Evolutionary conservation across 2,113 vertebrate genomes (phyloP), one percentile per base, ranked within the genome.

Genomic region (Phylloscopus whistleri): DNA sequence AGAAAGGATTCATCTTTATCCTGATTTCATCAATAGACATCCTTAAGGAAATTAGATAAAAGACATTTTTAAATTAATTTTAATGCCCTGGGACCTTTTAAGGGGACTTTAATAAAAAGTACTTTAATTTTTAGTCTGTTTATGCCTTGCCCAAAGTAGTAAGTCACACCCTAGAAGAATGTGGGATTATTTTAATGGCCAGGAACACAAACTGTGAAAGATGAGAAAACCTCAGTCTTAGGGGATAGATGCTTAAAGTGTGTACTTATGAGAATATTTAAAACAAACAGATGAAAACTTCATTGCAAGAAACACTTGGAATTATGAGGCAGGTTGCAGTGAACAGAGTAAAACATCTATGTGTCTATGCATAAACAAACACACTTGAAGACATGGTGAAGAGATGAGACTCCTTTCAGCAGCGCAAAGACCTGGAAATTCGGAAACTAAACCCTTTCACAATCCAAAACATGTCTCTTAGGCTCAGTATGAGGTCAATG

Each of bases 21-120:
- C 48, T 53, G 66, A 97, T 87, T 89, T 85, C 68, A 91, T 26
- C 35, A 33, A 46, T 83, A 95, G 46, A 78, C 9, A 35, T 95
- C 52, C 33, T 43, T 11, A 51, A 76, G 44, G n/a, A 97, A 96
- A 95, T n/a, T 23, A 68, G 26, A 49, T 41, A 18, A 72, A 83
- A 79, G 4, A 75, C 11, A 8, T 33, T 91, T 48, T 80, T 53
- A 94, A 96, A 93, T 9, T 72, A 6, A 20, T 83, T 85, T 87
- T 70, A 84, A 60, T 94, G 10, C 9, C 17, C 19, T 77, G 37
- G 3, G 21, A 75, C 44, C 31, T 90, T n/a, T 91, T 91, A 87
- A 96, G 55, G 75, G 22, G 10, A 91, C 46, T 70, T 96, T 73
- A 70, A 77, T 56, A 7, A 87, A 73, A 93, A 89, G 56, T 33